phyloP scores from a whole-genome alignment of 1,140 invertebrate species.

The Ctenoplectra terminalis region DNA sequence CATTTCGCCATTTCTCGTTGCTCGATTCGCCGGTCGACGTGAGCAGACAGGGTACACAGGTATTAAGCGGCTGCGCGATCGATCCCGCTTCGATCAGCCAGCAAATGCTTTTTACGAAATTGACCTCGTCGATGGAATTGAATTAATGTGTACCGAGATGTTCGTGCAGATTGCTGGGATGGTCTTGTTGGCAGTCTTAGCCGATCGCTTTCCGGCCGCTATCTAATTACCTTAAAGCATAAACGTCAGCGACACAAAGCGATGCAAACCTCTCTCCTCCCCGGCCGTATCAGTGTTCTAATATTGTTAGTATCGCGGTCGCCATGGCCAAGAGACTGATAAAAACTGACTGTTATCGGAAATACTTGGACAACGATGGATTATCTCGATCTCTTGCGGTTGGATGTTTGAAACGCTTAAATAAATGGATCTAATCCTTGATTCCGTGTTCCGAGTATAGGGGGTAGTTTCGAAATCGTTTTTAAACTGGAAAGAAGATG shows the following conservation, averaged over 20 bases:
- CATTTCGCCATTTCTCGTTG: no score
- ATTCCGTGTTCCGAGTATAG: no score
- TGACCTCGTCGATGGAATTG: constrained; percentile 67
- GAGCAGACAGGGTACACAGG: constrained; percentile 10
- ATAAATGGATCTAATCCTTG: neutral
- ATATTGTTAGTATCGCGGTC: constrained; percentile 1
- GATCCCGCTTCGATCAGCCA: constrained; percentile 60
- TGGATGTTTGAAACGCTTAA: neutral
- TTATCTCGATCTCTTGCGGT: neutral
- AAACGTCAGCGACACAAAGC: constrained; percentile 34
- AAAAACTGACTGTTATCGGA: neutral
- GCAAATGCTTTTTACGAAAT: constrained; percentile 71
- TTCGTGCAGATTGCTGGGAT: constrained; percentile 61
- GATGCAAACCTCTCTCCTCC: neutral
- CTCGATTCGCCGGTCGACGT: neutral
- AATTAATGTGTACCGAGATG: constrained; percentile 67
- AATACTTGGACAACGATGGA: neutral
- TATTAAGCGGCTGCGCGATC: constrained; percentile 44
- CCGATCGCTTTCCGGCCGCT: no score
- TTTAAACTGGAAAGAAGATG: no score
- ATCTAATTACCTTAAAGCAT: constrained; percentile 62
- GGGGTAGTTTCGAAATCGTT: no score
- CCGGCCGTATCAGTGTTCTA: neutral
- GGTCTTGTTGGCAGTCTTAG: constrained; percentile 63
- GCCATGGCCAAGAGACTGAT: neutral